These are phyloP conservation scores for Clivina fossor DNA, from an alignment of 2,888 invertebrate genomes.

Conservation along the genomic window DNA sequence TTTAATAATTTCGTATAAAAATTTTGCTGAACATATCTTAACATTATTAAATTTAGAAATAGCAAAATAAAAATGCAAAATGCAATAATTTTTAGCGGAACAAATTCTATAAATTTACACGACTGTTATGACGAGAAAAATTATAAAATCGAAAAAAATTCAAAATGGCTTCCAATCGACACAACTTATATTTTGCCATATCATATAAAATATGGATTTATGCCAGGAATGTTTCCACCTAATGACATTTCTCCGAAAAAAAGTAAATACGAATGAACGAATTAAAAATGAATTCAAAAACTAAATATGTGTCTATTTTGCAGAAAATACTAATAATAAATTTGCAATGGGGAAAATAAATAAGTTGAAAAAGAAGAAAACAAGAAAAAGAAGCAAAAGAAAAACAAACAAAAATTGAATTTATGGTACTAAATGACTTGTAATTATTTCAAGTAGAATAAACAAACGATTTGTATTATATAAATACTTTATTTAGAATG, in stretches of 20 bases:
- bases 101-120: slow-evolving; percentile 37
- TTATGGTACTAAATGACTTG: background rate
- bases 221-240: slow-evolving; percentile 42
- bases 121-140: slow-evolving; percentile 37
- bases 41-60: no score
- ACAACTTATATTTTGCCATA: slow-evolving; percentile 39
- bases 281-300: no score
- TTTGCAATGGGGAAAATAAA: background rate
- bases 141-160: slow-evolving; percentile 37
- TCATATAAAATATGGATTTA: slow-evolving; percentile 35
- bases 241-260: slow-evolving; percentile 6
- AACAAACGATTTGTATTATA: slow-evolving; percentile 25
- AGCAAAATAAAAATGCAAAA: slow-evolving; percentile 25
- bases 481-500: slow-evolving; percentile 30
- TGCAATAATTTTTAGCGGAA: slow-evolving; percentile 7
- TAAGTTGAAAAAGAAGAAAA: background rate
- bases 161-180: slow-evolving; percentile 42
- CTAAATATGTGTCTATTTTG: no score
- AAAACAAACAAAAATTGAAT: background rate
- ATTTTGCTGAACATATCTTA: no score
- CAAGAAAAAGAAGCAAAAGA: slow-evolving; percentile 1
- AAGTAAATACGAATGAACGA: background rate
- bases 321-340: background rate
- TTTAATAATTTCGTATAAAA: no score
- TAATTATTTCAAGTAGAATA: slow-evolving; percentile 3